Evolutionary conservation across 2,888 invertebrate genomes (phyloP).

Genomic region (Tholera decimalis): DNA sequence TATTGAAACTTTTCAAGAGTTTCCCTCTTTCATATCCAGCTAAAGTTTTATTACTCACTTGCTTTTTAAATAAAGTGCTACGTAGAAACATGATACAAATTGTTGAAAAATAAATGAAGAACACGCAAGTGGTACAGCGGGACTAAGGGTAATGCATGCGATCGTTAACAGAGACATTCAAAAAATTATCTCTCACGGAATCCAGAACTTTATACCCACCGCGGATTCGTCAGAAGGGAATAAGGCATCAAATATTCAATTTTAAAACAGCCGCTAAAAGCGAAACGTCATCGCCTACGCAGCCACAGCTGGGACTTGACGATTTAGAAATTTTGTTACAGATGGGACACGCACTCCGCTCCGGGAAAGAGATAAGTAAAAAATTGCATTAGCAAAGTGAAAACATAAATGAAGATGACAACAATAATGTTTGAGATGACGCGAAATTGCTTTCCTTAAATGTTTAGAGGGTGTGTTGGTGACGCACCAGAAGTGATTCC

Average conservation of each 20-base stretch:
- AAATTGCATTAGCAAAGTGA: constrained; percentile 90
- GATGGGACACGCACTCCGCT: constrained; percentile 89
- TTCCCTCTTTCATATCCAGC: constrained; percentile 14
- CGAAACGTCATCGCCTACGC: constrained; percentile 90
- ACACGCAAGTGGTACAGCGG: constrained; percentile 73
- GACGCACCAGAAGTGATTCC: constrained; percentile 83
- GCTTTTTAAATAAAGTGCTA: constrained; percentile 61
- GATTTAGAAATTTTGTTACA: constrained; percentile 90
- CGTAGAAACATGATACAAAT: constrained; percentile 70
- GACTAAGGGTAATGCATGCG: constrained; percentile 81
- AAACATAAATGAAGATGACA: constrained; percentile 87
- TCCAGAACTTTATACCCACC: constrained; percentile 82
- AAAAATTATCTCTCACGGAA: constrained; percentile 86
- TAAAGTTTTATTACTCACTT: constrained; percentile 56
- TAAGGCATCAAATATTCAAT: constrained; percentile 91
- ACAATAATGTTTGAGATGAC: constrained; percentile 85
- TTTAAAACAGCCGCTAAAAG: constrained; percentile 91
- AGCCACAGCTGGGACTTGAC: constrained; percentile 89
- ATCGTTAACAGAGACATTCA: constrained; percentile 84
- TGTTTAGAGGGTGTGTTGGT: constrained; percentile 85
- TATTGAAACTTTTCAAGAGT: constrained; percentile 18
- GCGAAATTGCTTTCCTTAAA: constrained; percentile 83
- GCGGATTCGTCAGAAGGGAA: constrained; percentile 90
- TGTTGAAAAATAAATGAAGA: constrained; percentile 79
- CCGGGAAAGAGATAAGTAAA: constrained; percentile 86